A percentile compares a stretch with the other conserved stretches of the same genome.
Evolutionary conservation across 2,113 vertebrate genomes (phyloP).

Genomic region (Paramisgurnus dabryanus): DNA sequence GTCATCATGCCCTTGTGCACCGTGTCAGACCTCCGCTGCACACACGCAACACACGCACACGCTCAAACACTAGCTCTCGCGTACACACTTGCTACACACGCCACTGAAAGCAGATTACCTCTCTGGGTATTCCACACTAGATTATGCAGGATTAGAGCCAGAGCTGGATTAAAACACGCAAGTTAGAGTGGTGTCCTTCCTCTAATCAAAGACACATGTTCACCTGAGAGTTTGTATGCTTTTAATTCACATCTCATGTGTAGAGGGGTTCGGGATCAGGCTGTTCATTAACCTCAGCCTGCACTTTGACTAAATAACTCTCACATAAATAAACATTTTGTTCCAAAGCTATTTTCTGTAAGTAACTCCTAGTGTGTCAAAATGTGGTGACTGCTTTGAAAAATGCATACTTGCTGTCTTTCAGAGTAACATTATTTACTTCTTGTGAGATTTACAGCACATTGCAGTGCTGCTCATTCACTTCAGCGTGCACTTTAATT

Average conservation of each 20-base stretch:
- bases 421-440: too few species aligned
- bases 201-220: slow-evolving; percentile 54
- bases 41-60: slow-evolving; percentile 37
- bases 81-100: slow-evolving; percentile 23
- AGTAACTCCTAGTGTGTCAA: too few species aligned
- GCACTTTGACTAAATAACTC: too few species aligned
- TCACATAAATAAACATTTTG: too few species aligned
- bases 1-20: slow-evolving; percentile 20
- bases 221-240: slow-evolving; percentile 19
- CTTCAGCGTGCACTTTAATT: too few species aligned
- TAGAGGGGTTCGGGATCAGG: neutral
- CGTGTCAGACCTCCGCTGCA: neutral
- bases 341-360: too few species aligned
- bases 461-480: too few species aligned
- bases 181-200: slow-evolving; percentile 52
- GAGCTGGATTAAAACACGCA: slow-evolving; percentile 54
- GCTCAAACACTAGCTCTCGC: slow-evolving; percentile 32
- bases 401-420: too few species aligned
- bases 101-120: slow-evolving; percentile 76
- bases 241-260: slow-evolving; percentile 27
- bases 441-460: too few species aligned
- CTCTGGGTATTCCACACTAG: slow-evolving; percentile 57
- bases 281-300: too few species aligned
- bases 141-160: slow-evolving; percentile 57
- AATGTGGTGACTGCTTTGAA: too few species aligned